A percentile compares a stretch with the other conserved stretches of the same genome.
Evolutionary conservation across 2,888 invertebrate species (phyloP).

Genomic region (Heliothis peltigera): DNA sequence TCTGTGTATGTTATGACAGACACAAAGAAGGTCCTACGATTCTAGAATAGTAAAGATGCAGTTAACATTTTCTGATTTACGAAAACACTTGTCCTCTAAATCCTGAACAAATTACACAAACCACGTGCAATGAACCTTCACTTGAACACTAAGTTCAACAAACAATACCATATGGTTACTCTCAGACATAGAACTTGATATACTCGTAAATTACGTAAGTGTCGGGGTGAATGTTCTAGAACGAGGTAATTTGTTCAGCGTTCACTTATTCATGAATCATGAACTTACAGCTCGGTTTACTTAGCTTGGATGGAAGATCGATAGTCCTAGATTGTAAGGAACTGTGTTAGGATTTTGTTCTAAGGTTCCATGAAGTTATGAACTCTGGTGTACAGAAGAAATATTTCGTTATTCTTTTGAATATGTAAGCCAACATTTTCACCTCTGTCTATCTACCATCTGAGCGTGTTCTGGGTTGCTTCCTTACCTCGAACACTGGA

Average conservation of each 20-base stretch:
- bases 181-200: slow-evolving; percentile 51
- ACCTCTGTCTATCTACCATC: no score
- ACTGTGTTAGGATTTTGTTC: slow-evolving; percentile 11
- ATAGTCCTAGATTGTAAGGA: slow-evolving; percentile 20
- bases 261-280: slow-evolving; percentile 66
- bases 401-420: no score
- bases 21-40: no score
- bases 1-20: no score
- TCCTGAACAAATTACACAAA: not conserved
- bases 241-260: slow-evolving; percentile 52
- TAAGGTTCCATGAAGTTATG: not conserved
- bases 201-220: slow-evolving; percentile 42
- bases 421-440: no score
- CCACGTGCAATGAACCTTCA: slow-evolving; percentile 8
- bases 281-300: slow-evolving; percentile 27
- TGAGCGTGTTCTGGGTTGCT: no score
- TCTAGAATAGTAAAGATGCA: no score
- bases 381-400: no score
- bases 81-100: no score
- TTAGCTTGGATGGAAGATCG: slow-evolving; percentile 33
- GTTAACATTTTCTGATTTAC: no score
- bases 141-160: slow-evolving; percentile 36
- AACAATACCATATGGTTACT: slow-evolving; percentile 37
- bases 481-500: no score
- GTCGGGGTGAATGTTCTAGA: slow-evolving; percentile 66